Conservation (phyloP, 1,140 invertebrate genomes). For the Cotesia vestalis region DNA sequence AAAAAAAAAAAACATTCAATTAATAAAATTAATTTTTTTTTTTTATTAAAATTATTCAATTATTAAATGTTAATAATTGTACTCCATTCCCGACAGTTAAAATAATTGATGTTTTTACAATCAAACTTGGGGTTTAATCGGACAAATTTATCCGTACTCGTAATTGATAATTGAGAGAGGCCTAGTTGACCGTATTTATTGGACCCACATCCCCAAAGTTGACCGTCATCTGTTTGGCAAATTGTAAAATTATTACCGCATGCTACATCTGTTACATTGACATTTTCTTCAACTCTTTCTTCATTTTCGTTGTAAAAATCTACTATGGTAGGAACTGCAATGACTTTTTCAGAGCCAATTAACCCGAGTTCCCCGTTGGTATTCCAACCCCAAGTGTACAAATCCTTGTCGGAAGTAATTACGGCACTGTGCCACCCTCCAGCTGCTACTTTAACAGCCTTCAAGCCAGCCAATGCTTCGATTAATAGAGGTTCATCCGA, state of each 20-base stretch:
- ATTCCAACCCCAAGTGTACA: conserved; percentile 95
- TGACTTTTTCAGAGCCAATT: conserved; percentile 55
- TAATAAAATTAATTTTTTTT: too few relatives aligned
- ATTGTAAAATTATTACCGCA: conserved; percentile 77
- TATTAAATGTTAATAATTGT: conserved; percentile 3
- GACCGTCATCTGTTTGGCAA: conserved; percentile 68
- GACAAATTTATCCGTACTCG: conserved; percentile 45
- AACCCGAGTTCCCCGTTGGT: conserved; percentile 84
- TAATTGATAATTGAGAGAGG: conserved; percentile 34
- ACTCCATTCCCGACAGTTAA: conserved; percentile 25
- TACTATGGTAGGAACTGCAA: conserved; percentile 67
- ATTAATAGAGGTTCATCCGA: conserved; percentile 72
- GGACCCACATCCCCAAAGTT: conserved; percentile 75
- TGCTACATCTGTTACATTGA: conserved; percentile 68
- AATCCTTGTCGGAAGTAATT: conserved; percentile 77
- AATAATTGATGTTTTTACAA: not conserved
- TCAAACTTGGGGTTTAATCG: conserved; percentile 43
- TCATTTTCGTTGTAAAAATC: conserved; percentile 66
- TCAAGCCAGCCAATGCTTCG: conserved; percentile 78
- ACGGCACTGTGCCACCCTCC: conserved; percentile 88
- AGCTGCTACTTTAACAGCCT: conserved; percentile 72
- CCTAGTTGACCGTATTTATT: conserved; percentile 81
- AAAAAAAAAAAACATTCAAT: too few relatives aligned
- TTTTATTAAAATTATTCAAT: not conserved
- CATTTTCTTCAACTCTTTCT: conserved; percentile 51